Conservation (phyloP, 2,113 vertebrate species). For the Empidonax alnorum region DNA sequence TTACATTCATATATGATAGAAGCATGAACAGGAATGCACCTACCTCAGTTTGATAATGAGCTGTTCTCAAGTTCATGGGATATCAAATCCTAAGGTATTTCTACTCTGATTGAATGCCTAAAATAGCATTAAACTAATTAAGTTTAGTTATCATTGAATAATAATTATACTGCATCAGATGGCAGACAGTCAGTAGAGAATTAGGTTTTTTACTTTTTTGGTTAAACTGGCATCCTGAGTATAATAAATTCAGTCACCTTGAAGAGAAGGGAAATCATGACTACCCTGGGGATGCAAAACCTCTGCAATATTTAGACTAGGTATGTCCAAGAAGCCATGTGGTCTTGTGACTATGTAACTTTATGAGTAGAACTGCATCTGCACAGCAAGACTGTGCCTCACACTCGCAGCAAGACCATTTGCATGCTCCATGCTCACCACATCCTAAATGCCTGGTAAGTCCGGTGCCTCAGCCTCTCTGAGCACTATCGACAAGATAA, state of each 20-base stretch:
- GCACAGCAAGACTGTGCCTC: not conserved
- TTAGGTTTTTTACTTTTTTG: not conserved
- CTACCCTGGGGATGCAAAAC: not conserved
- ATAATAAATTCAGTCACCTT: not conserved
- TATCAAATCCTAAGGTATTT: not conserved
- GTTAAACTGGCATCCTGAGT: not conserved
- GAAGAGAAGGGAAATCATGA: not conserved
- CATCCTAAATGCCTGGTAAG: too few species aligned
- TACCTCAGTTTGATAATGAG: not conserved
- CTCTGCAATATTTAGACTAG: not conserved
- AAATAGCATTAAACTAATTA: conserved; percentile 15
- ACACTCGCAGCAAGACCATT: not conserved
- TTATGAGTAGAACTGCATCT: too few species aligned
- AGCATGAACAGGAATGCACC: not conserved
- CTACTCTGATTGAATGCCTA: not conserved
- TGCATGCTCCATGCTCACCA: not conserved
- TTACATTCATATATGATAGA: not conserved
- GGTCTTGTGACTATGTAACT: not conserved
- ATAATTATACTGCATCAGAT: not conserved
- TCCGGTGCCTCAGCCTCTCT: not conserved
- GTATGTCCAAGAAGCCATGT: not conserved
- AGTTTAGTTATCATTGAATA: not conserved
- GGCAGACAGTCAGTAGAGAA: not conserved
- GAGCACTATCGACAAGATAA: not conserved
- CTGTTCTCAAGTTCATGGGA: not conserved